phyloP scores from a whole-genome alignment of 2,888 invertebrate genomes.

The Metopia argyrocephala region DNA sequence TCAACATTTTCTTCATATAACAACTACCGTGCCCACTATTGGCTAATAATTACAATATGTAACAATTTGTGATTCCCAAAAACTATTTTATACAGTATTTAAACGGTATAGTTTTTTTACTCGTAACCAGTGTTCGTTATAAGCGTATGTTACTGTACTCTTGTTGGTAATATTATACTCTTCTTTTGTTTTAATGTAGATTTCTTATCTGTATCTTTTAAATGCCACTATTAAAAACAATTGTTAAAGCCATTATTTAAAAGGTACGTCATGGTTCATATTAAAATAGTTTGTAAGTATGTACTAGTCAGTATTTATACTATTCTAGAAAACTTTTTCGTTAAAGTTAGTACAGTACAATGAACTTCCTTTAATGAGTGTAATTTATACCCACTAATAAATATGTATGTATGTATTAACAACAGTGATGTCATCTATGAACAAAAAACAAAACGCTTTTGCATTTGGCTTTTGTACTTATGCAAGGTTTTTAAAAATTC shows the following conservation, averaged over 20 bases:
- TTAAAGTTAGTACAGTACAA: slow-evolving; percentile 33
- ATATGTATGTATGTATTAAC: background rate
- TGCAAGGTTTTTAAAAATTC: too few species aligned
- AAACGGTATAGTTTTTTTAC: too few species aligned
- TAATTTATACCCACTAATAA: background rate
- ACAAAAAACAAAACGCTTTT: background rate
- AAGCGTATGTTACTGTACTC: background rate
- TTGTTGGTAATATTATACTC: background rate
- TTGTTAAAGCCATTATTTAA: slow-evolving; percentile 16
- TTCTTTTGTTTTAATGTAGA: background rate
- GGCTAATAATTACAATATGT: too few species aligned
- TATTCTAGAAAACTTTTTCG: slow-evolving; percentile 6
- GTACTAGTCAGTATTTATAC: too few species aligned
- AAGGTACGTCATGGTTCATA: background rate
- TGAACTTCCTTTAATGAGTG: slow-evolving; percentile 40
- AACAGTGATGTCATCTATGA: background rate
- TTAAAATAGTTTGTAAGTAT: background rate
- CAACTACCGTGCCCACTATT: too few species aligned
- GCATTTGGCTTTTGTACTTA: background rate
- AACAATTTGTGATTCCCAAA: too few species aligned
- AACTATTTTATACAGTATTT: too few species aligned
- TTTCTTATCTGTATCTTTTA: background rate
- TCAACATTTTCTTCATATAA: too few species aligned
- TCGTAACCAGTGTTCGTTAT: background rate
- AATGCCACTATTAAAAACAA: too few species aligned